Percentiles rank a stretch among this genome's conserved stretches.
Evolutionary conservation across 2,113 vertebrate species (phyloP).

Genomic region (Melanocharis versteri): DNA sequence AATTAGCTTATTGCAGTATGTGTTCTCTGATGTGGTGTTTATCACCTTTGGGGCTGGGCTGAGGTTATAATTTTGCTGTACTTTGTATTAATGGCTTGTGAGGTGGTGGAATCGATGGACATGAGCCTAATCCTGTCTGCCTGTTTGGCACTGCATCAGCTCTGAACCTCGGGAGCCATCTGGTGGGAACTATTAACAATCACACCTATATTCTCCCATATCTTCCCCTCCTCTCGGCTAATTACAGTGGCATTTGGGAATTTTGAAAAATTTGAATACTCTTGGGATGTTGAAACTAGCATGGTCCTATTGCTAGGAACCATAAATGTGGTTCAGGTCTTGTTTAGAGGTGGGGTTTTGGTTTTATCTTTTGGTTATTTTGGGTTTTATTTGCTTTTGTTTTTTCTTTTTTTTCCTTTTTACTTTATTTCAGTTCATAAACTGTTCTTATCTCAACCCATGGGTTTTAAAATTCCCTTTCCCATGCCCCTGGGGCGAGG

Average conservation of each 20-base stretch:
- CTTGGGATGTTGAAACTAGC: neutral
- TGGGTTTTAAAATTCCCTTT: neutral
- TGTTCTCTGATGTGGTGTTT: neutral
- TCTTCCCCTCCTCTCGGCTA: neutral
- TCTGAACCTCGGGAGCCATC: neutral
- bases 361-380: neutral
- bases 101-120: neutral
- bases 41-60: neutral
- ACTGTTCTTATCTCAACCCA: neutral
- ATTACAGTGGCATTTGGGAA: neutral
- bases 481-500: accelerated
- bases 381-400: neutral
- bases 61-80: neutral
- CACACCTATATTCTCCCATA: neutral
- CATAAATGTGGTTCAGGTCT: neutral
- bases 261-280: neutral
- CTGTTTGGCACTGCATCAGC: neutral
- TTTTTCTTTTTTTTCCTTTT: neutral
- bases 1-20: neutral
- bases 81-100: neutral
- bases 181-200: neutral
- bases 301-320: neutral
- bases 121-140: neutral
- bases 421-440: neutral
- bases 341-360: neutral